These are phyloP conservation scores for Trididemnum clinides DNA, from an alignment of 23 tunicate species.

Conservation along the genomic window DNA sequence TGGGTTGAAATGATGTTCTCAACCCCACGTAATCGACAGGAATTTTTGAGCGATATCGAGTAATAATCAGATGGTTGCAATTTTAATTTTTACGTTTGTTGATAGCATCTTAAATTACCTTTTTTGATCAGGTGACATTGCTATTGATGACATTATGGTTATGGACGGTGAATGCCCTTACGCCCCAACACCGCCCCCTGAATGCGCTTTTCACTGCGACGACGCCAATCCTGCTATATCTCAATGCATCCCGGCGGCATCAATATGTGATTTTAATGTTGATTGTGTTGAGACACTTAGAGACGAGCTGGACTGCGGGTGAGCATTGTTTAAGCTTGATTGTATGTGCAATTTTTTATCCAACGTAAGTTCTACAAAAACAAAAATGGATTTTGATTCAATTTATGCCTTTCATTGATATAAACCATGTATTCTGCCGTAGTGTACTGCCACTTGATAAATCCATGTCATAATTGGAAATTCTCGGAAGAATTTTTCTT, in stretches of 20 bases:
- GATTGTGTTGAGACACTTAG: conserved; percentile 57
- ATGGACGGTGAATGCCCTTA: conserved; percentile 73
- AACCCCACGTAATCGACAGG: too few species aligned
- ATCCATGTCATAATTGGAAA: too few species aligned
- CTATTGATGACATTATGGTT: conserved; percentile 71
- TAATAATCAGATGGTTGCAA: not conserved
- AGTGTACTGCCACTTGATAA: too few species aligned
- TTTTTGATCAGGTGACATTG: conserved; percentile 71
- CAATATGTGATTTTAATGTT: conserved; percentile 75
- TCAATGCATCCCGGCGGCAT: conserved; percentile 43
- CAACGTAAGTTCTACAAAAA: too few species aligned
- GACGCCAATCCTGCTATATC: conserved; percentile 35
- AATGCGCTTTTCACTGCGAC: conserved; percentile 71
- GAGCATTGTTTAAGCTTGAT: too few species aligned
- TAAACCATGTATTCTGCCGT: too few species aligned
- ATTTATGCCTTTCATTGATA: too few species aligned
- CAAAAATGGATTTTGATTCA: too few species aligned
- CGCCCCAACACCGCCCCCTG: conserved; percentile 64
- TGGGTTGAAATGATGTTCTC: too few species aligned
- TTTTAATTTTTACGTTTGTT: not conserved
- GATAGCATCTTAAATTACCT: not conserved
- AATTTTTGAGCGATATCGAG: not conserved
- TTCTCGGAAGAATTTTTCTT: too few species aligned
- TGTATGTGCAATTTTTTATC: too few species aligned
- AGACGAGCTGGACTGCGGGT: conserved; percentile 86